Evolutionary conservation across 2,888 invertebrate genomes (phyloP), one percentile per base, ranked within the genome.

Genomic region (Cremastinae sp.): DNA sequence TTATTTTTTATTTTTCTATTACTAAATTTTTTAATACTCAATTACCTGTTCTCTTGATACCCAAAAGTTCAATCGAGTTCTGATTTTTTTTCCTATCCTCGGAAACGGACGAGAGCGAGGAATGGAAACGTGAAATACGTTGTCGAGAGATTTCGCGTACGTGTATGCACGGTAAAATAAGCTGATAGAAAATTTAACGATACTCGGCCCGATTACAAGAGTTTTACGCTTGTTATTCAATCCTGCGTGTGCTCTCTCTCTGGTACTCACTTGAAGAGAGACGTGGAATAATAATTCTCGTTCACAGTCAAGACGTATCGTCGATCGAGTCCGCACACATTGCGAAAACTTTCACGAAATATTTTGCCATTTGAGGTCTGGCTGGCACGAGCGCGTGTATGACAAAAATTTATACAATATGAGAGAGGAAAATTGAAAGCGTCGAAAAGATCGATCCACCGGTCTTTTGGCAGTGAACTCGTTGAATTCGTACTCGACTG

Each of bases 291-390:
- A 65, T 69, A n/a, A 73, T 71, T 62, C 10, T 49, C 65, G 58
- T 10, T 66, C 3, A 47, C 28, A 61, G 58, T 37, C 61, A 61
- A 37, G 20, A 22, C 49, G 12, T 58, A 61, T 61, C 47, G 41
- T 47, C 55, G 41, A 28, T 64, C 41, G 43, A 59, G 55, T n/a
- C 66, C 49, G 55, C 28, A 20, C 2, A 5, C 16, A 62, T 62
- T 47, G 35, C 10, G 5, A 35, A 72, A 71, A 72, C 61, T 75
- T 62, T 71, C 49, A 62, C 72, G 66, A 65, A 65, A 51, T 59
- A 59, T 49, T 35, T 22, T 22, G n/a, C n/a, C 20, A 59, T 45
- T 58, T 9, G 28, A 18, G 59, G 18, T 61, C 35, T 20, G 47
- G 28, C 18, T 7, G 1, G 18, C 12, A 12, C 49, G 22, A 35